Percentiles rank a stretch among this genome's conserved stretches.
phyloP scores from a whole-genome alignment of 2,797 vertebrate species.

The Rhinophrynus dorsalis region DNA sequence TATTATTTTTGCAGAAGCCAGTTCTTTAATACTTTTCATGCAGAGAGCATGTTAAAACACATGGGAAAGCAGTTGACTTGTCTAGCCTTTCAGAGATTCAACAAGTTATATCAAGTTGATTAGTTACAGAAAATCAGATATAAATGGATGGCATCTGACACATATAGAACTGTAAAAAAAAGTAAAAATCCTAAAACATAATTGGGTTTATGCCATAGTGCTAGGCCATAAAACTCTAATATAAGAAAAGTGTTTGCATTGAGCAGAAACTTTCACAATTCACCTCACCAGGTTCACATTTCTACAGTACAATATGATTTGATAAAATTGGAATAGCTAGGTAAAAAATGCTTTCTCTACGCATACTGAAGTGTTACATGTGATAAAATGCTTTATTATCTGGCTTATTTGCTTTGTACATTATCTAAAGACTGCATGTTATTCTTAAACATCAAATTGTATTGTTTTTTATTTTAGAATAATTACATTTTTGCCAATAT shows the following conservation, averaged over 20 bases:
- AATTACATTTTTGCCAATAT: too few relatives aligned
- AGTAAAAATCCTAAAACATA: slow-evolving; percentile 24
- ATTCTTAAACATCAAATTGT: too few relatives aligned
- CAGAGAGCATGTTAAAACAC: slow-evolving; percentile 6
- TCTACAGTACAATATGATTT: too few relatives aligned
- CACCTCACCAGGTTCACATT: too few relatives aligned
- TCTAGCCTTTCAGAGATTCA: slow-evolving; percentile 2
- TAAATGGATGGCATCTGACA: slow-evolving; percentile 4
- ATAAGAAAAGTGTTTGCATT: slow-evolving; percentile 1
- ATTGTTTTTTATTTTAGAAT: too few relatives aligned
- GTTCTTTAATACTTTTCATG: background rate
- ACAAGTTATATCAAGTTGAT: slow-evolving; percentile 18
- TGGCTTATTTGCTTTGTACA: too few relatives aligned
- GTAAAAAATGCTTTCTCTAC: too few relatives aligned
- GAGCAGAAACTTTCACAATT: background rate
- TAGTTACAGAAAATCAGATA: slow-evolving; percentile 8
- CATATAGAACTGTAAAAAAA: slow-evolving; percentile 16
- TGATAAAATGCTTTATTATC: too few relatives aligned
- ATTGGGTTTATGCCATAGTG: slow-evolving; percentile 15
- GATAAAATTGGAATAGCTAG: too few relatives aligned
- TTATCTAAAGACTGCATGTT: too few relatives aligned
- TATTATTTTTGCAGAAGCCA: background rate
- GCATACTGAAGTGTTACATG: too few relatives aligned
- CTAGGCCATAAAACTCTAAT: background rate
- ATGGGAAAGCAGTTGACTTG: slow-evolving; percentile 7